Conservation (phyloP, 2,113 vertebrate species). For the Galbula dea region DNA sequence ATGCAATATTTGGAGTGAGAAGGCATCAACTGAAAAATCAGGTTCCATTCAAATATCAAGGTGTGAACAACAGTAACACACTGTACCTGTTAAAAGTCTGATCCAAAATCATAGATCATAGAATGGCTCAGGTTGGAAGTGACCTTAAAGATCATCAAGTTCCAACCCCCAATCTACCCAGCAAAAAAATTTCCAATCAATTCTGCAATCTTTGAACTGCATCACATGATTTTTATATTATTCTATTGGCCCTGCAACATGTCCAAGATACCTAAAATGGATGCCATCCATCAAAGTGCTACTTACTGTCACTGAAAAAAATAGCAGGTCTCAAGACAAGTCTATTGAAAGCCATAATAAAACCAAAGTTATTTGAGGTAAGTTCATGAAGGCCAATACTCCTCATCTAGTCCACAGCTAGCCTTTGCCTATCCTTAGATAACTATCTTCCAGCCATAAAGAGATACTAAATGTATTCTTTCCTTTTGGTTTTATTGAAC, state of each 20-base stretch:
- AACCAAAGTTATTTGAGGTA: background rate
- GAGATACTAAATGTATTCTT: background rate
- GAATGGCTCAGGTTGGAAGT: too few relatives aligned
- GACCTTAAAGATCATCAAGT: too few relatives aligned
- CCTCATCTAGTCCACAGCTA: background rate
- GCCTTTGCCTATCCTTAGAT: background rate
- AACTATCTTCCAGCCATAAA: background rate
- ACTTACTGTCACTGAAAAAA: background rate
- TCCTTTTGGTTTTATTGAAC: background rate
- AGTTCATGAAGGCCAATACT: background rate
- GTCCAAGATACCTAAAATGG: background rate
- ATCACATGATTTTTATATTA: background rate
- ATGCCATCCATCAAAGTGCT: background rate
- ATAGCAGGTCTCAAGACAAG: background rate
- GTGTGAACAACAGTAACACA: background rate
- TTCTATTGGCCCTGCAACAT: background rate
- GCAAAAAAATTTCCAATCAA: background rate
- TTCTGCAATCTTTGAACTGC: background rate
- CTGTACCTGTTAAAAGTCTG: background rate
- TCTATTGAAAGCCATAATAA: background rate
- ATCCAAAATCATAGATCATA: too few relatives aligned
- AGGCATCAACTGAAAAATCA: background rate
- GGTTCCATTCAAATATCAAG: background rate
- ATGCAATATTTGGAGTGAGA: background rate
- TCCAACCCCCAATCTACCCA: background rate